A percentile compares a stretch with the other conserved stretches of the same genome.
Conservation (phyloP, 1,140 invertebrate species). For the Drosophila bipectinata region DNA sequence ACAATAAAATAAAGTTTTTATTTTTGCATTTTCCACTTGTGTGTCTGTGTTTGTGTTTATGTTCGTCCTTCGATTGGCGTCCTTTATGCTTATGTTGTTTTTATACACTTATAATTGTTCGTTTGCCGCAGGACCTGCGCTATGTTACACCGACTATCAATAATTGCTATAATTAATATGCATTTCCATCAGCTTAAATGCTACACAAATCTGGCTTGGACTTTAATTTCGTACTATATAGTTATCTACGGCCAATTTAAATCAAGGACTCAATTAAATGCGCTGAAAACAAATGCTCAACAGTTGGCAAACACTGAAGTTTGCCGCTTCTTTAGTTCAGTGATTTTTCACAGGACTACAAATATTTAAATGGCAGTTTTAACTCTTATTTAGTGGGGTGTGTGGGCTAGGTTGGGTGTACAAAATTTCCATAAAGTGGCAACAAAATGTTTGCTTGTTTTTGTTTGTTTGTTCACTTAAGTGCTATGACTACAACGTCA, state of each 20-base stretch:
- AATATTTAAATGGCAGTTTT: conserved; percentile 74
- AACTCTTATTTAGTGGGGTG: conserved; percentile 33
- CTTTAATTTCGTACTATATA: conserved; percentile 25
- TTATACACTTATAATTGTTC: conserved; percentile 74
- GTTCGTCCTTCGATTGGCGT: conserved; percentile 16
- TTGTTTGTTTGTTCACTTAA: conserved; percentile 57
- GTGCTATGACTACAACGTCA: conserved; percentile 79
- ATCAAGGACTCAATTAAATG: conserved; percentile 58
- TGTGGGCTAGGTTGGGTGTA: background rate
- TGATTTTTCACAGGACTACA: conserved; percentile 20
- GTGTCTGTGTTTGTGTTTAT: conserved; percentile 18
- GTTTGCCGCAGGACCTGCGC: conserved; percentile 36
- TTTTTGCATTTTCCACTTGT: conserved; percentile 62
- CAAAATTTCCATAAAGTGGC: conserved; percentile 45
- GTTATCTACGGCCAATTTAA: conserved; percentile 32
- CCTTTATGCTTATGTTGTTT: conserved; percentile 34
- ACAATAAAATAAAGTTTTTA: conserved; percentile 80
- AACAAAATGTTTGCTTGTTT: conserved; percentile 39
- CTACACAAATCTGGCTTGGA: conserved; percentile 53
- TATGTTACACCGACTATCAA: conserved; percentile 67
- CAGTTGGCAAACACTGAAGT: conserved; percentile 21
- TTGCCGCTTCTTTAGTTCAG: conserved; percentile 7
- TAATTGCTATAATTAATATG: conserved; percentile 60
- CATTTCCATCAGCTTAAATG: conserved; percentile 66
- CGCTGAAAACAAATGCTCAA: conserved; percentile 57